Evolutionary conservation across 2,888 invertebrate species (phyloP).

Genomic region (Lasioglossum oenotherae): DNA sequence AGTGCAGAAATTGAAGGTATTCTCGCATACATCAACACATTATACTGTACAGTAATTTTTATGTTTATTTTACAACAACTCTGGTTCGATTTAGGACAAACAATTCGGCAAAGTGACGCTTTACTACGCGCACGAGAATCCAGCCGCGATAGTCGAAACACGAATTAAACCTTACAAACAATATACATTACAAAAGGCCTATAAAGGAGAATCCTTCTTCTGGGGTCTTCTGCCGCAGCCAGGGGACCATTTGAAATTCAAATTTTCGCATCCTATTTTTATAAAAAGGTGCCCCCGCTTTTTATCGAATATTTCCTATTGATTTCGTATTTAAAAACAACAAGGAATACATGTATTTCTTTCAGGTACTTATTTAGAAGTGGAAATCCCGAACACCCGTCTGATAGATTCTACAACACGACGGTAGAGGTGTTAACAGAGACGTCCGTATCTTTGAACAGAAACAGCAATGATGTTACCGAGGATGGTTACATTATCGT

Average conservation of each 20-base stretch:
- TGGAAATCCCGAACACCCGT: conserved; percentile 95
- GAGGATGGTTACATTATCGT: conserved; percentile 89
- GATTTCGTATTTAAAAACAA: neutral
- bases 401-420: conserved; percentile 94
- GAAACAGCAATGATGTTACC: conserved; percentile 87
- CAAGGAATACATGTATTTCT: conserved; percentile 72
- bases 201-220: conserved; percentile 94
- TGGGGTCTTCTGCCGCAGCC: conserved; percentile 95
- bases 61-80: neutral
- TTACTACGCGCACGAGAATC: conserved; percentile 92
- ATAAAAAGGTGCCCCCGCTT: conserved; percentile 86
- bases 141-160: conserved; percentile 89
- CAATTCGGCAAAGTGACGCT: conserved; percentile 94
- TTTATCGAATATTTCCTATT: no score
- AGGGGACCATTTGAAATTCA: conserved; percentile 92
- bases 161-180: conserved; percentile 92
- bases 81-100: conserved; percentile 88
- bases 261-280: conserved; percentile 90
- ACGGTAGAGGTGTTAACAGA: conserved; percentile 92
- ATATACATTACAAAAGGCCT: conserved; percentile 92
- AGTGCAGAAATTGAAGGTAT: conserved; percentile 96
- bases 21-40: neutral
- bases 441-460: conserved; percentile 83
- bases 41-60: neutral
- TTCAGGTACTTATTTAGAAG: conserved; percentile 92